These are phyloP conservation scores for Calypte anna DNA, from an alignment of 2,113 vertebrate species.

Conservation along the genomic window DNA sequence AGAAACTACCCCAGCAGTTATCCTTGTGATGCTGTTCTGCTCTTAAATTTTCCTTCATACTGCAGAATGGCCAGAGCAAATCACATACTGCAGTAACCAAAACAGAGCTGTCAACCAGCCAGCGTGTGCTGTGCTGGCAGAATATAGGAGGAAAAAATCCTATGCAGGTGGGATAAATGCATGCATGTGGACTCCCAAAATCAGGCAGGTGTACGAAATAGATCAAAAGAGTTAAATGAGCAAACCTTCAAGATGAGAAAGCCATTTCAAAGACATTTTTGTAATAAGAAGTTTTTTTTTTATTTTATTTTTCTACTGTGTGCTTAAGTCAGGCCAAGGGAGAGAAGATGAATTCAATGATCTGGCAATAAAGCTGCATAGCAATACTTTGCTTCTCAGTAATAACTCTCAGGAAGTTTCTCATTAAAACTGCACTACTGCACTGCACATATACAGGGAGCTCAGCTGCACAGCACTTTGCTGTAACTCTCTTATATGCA, in stretches of 20 bases:
- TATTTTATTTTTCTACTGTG: not conserved
- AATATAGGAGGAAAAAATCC: not conserved
- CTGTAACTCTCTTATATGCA: not conserved
- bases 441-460: not conserved
- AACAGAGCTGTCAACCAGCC: not conserved
- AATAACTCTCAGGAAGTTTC: slow-evolving; percentile 57
- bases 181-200: not conserved
- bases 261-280: not conserved
- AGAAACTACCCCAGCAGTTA: not conserved
- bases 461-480: not conserved
- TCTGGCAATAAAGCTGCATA: slow-evolving; percentile 49
- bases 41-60: not conserved
- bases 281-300: not conserved
- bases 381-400: not conserved
- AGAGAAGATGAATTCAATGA: slow-evolving; percentile 32
- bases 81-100: not conserved
- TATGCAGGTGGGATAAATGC: not conserved
- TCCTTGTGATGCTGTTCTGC: not conserved
- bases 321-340: slow-evolving; percentile 5
- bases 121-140: not conserved
- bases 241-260: slow-evolving; percentile 18
- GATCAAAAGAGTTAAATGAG: not conserved
- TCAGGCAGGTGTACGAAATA: not conserved
- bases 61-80: not conserved
- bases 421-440: slow-evolving; percentile 46